Evolutionary conservation across 1,140 invertebrate species (phyloP).

Genomic region (Potamilus streckersoni): DNA sequence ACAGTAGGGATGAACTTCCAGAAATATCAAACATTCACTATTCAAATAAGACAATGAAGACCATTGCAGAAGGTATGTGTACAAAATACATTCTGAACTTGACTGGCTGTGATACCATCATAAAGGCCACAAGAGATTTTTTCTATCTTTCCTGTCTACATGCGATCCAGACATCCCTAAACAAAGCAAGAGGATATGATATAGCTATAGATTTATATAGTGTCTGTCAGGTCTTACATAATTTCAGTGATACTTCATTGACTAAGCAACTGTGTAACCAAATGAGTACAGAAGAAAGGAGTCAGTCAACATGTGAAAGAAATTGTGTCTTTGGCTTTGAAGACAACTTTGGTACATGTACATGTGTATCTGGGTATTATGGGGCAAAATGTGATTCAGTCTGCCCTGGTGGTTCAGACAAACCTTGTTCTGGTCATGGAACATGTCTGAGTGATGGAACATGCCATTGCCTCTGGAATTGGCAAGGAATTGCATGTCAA

Average conservation of each 20-base stretch:
- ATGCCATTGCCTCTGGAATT: slow-evolving; percentile 43
- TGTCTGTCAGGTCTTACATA: slow-evolving; percentile 13
- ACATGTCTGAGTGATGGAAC: slow-evolving; percentile 31
- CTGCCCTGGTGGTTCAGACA: slow-evolving; percentile 41
- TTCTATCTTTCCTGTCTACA: slow-evolving; percentile 36
- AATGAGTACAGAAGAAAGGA: slow-evolving; percentile 7
- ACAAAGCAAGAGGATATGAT: slow-evolving; percentile 17
- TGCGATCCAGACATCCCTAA: slow-evolving; percentile 19
- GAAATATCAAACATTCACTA: slow-evolving; percentile 14
- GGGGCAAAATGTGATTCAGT: slow-evolving; percentile 25
- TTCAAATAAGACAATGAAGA: slow-evolving; percentile 8
- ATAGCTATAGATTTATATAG: slow-evolving; percentile 21
- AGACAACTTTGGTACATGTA: slow-evolving; percentile 27
- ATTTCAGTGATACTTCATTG: not conserved
- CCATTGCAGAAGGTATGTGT: slow-evolving; percentile 10
- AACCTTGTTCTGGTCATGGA: slow-evolving; percentile 40
- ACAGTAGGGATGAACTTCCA: slow-evolving; percentile 2
- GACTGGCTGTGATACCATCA: slow-evolving; percentile 4
- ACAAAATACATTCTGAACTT: not conserved
- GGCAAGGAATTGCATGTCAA: slow-evolving; percentile 26
- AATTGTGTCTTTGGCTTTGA: slow-evolving; percentile 33
- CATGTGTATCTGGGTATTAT: slow-evolving; percentile 40
- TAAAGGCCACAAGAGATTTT: slow-evolving; percentile 28
- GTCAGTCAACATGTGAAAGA: slow-evolving; percentile 20
- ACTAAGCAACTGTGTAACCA: slow-evolving; percentile 4